Evolutionary conservation across 2,113 vertebrate species (phyloP).

Genomic region (Urocolius indicus): DNA sequence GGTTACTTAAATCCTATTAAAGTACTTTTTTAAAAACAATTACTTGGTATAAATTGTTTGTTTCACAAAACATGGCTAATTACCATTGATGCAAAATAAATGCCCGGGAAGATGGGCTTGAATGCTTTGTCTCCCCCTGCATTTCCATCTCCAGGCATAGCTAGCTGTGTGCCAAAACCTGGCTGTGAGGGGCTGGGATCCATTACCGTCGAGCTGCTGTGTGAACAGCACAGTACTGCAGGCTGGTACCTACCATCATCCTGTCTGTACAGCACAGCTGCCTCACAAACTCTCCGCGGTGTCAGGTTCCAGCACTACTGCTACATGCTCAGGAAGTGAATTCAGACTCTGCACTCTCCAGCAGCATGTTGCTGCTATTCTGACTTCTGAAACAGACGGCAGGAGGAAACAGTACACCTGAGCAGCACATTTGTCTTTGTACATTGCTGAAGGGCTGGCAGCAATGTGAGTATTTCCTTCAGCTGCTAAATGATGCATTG

Average conservation of each 20-base stretch:
- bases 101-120: neutral
- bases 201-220: no score
- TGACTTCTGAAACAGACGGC: neutral
- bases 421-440: neutral
- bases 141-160: neutral
- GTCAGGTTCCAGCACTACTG: neutral
- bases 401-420: neutral
- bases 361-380: neutral
- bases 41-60: neutral
- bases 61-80: neutral
- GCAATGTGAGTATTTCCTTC: fast-evolving
- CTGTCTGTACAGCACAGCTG: neutral
- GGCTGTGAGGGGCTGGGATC: neutral
- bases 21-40: neutral
- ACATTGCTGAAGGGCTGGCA: neutral
- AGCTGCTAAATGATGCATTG: neutral
- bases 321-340: neutral
- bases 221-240: neutral
- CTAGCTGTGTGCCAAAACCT: neutral
- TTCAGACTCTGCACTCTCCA: neutral
- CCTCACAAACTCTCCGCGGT: fast-evolving
- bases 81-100: neutral
- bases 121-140: neutral
- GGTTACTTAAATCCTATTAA: neutral
- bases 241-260: neutral